Evolutionary conservation across 2,113 vertebrate genomes (phyloP).

Genomic region (Phaetusa simplex): DNA sequence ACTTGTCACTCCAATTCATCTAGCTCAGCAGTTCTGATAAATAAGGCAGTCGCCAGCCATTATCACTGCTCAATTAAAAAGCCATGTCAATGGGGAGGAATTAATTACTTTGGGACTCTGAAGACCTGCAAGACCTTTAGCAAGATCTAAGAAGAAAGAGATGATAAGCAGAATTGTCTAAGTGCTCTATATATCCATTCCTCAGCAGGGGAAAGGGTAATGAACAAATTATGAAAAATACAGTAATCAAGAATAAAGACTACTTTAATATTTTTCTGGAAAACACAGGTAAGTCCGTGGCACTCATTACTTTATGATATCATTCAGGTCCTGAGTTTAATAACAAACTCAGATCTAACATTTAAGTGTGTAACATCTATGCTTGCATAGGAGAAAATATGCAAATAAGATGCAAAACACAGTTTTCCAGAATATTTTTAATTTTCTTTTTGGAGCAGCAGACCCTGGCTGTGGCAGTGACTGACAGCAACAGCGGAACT

Average conservation of each 20-base stretch:
- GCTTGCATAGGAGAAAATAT: not conserved
- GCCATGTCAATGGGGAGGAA: not conserved
- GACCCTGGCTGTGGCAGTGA: not conserved
- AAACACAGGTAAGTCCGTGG: rapidly evolving
- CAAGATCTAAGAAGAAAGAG: not conserved
- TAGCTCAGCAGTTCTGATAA: not conserved
- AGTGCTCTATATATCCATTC: not conserved
- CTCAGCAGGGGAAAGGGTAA: not conserved
- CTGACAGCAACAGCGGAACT: not conserved
- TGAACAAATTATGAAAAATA: not conserved
- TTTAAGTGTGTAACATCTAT: rapidly evolving
- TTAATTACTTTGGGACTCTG: not conserved
- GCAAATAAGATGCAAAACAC: not conserved
- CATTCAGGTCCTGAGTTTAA: not conserved
- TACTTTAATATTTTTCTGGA: not conserved
- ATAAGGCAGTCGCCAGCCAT: not conserved
- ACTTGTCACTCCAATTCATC: not conserved
- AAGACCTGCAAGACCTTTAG: not conserved
- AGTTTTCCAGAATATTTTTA: not conserved
- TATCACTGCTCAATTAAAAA: not conserved
- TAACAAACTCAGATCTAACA: not conserved
- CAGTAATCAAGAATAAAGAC: not conserved
- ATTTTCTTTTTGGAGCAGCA: not conserved
- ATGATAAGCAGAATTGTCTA: not conserved
- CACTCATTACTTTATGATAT: not conserved